Evolutionary conservation across 1,140 invertebrate species (phyloP).

Genomic region (Myzus persicae): DNA sequence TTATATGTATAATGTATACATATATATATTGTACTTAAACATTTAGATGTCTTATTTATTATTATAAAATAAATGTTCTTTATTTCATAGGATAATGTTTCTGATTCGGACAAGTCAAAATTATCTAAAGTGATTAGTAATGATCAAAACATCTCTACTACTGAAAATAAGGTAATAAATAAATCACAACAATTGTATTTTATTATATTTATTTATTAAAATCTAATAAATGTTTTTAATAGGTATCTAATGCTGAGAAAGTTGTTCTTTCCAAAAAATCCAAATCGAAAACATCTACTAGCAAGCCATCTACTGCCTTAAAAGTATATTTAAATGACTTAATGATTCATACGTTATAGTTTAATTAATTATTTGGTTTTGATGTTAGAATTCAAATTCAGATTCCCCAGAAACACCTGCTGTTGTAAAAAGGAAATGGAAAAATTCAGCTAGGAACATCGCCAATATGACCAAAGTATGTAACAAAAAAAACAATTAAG

Average conservation of each 20-base stretch:
- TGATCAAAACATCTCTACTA: constrained; percentile 7
- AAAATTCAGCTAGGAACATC: background rate
- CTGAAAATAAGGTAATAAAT: background rate
- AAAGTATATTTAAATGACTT: constrained; percentile 25
- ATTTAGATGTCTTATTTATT: background rate
- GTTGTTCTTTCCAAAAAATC: background rate
- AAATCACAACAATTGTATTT: background rate
- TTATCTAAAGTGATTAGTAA: background rate
- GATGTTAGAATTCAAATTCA: constrained; percentile 39
- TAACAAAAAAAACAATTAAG: constrained; percentile 41
- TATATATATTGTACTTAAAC: no score
- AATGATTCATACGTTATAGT: background rate
- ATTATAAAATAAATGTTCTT: background rate
- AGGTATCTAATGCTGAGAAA: constrained; percentile 23
- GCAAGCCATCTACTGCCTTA: background rate
- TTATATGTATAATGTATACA: no score
- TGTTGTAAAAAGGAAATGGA: background rate
- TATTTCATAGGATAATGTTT: constrained; percentile 30
- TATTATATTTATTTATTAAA: background rate
- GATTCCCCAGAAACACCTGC: background rate
- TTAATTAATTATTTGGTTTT: background rate
- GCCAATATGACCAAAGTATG: constrained; percentile 48
- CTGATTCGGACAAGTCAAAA: constrained; percentile 21
- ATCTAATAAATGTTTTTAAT: background rate
- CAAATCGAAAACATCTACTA: background rate